A percentile compares a stretch with the other conserved stretches of the same genome.
Evolutionary conservation across 2,888 invertebrate species (phyloP).

Genomic region (Pristionchus arcanus): DNA sequence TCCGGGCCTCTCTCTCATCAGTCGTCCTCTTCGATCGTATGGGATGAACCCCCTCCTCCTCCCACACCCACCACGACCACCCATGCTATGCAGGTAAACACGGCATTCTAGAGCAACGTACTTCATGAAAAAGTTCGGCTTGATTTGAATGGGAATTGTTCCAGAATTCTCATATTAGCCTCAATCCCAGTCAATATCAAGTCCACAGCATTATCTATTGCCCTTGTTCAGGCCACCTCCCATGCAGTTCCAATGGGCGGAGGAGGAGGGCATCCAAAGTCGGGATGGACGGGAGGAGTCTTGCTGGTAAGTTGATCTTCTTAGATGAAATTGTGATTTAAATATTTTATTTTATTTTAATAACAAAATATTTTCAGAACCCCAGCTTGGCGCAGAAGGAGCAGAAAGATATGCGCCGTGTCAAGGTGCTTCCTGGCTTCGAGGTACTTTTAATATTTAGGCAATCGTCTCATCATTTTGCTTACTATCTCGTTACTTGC

Average conservation of each 20-base stretch:
- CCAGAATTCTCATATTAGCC: no score
- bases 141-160: no score
- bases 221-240: neutral
- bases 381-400: neutral
- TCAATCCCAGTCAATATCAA: no score
- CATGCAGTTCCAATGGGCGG: neutral
- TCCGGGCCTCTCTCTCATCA: constrained; percentile 14
- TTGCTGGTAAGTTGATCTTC: neutral
- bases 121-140: no score
- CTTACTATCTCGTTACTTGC: no score
- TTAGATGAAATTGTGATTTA: neutral
- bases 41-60: neutral
- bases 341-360: no score
- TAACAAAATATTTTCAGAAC: no score
- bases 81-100: no score
- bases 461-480: no score
- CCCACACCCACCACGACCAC: neutral
- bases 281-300: neutral
- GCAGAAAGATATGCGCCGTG: neutral
- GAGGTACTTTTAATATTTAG: neutral
- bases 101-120: no score
- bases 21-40: constrained; percentile 27
- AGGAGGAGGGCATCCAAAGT: neutral
- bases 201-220: no score
- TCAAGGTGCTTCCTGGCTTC: neutral